These are phyloP conservation scores for Acanthosepion pharaonis DNA, from an alignment of 2,888 invertebrate species.

Conservation along the genomic window DNA sequence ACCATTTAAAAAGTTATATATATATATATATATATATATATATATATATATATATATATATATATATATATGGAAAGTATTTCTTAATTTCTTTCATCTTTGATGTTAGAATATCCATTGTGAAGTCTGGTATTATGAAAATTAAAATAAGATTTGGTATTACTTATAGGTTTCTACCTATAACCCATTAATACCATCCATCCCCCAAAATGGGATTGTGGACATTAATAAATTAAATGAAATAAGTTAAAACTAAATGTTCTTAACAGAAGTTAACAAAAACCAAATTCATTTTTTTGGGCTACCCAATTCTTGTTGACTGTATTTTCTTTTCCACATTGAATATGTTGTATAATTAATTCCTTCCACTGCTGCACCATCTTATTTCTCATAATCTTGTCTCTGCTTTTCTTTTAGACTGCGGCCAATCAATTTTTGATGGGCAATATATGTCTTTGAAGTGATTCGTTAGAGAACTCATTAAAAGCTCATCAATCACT, in stretches of 20 bases:
- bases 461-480: not conserved
- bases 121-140: too few relatives aligned
- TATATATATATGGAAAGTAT: too few relatives aligned
- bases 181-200: too few relatives aligned
- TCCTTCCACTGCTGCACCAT: not conserved
- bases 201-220: too few relatives aligned
- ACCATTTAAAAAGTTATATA: too few relatives aligned
- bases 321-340: not conserved
- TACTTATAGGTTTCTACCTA: too few relatives aligned
- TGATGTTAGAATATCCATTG: too few relatives aligned
- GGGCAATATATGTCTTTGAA: not conserved
- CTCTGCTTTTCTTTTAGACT: not conserved
- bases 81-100: too few relatives aligned
- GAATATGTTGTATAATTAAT: not conserved
- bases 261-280: not conserved
- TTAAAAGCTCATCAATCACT: not conserved
- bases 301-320: not conserved
- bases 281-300: not conserved
- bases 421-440: not conserved
- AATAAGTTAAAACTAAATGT: not conserved
- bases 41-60: too few relatives aligned
- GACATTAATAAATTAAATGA: not conserved
- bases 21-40: too few relatives aligned
- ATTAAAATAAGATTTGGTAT: too few relatives aligned
- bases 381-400: not conserved